Percentiles rank a stretch among this genome's conserved stretches.
These are phyloP conservation scores for Yoshiicerus persimilis DNA, from an alignment of 1,140 invertebrate species.

Conservation along the genomic window DNA sequence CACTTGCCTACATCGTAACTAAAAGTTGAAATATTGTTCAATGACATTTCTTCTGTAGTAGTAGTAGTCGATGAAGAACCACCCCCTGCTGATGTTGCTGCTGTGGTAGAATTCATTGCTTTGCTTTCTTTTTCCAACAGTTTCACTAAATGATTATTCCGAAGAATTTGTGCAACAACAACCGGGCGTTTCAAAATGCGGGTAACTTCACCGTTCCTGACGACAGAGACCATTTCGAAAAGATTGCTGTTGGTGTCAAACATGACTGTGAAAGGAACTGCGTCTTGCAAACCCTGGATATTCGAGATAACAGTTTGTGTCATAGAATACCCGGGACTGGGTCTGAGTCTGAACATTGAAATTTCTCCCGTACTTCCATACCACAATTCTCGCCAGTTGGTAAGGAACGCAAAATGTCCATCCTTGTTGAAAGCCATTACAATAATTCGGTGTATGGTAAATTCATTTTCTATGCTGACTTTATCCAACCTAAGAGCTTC, in stretches of 20 bases:
- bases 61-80: too few species aligned
- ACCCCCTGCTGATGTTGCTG: too few species aligned
- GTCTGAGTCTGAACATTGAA: background rate
- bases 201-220: background rate
- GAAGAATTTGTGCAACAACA: background rate
- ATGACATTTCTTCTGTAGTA: background rate
- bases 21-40: background rate
- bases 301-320: background rate
- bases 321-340: background rate
- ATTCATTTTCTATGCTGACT: background rate
- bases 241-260: slow-evolving; percentile 7
- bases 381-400: background rate
- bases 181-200: background rate
- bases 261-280: slow-evolving; percentile 1
- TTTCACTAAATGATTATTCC: background rate
- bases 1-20: background rate
- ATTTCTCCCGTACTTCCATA: background rate
- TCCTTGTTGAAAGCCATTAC: background rate
- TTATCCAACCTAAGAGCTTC: too few species aligned
- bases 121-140: background rate
- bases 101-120: too few species aligned
- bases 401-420: slow-evolving; percentile 19
- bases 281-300: background rate
- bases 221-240: slow-evolving; percentile 21
- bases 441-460: background rate